Evolutionary conservation across 2,797 vertebrate species (phyloP).

Genomic region (Notamacropus eugenii): DNA sequence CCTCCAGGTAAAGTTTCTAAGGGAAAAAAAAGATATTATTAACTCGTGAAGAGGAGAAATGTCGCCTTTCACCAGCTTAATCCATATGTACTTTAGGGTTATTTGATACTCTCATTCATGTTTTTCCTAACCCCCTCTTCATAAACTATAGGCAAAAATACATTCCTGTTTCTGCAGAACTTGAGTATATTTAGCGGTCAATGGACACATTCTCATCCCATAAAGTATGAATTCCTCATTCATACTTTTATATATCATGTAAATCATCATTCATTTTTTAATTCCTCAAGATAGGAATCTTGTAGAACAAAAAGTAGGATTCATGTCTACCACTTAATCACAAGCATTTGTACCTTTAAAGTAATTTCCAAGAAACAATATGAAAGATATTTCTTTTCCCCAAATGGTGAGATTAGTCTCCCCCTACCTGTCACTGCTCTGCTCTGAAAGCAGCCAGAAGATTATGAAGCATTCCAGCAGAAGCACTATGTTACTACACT

Average conservation of each 20-base stretch:
- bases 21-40: constrained; percentile 85
- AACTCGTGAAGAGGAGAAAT: constrained; percentile 83
- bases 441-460: background rate
- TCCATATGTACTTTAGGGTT: constrained; percentile 83
- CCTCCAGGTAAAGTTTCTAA: constrained; percentile 81
- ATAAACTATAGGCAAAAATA: constrained; percentile 76
- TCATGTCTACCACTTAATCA: constrained; percentile 48
- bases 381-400: background rate
- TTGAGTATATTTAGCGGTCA: constrained; percentile 72
- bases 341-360: background rate
- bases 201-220: constrained; percentile 22
- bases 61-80: constrained; percentile 87
- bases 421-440: fast-evolving
- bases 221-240: background rate
- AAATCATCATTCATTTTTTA: background rate
- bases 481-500: background rate
- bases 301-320: constrained; percentile 2
- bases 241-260: too few relatives aligned
- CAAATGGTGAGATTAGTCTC: fast-evolving
- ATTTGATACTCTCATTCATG: constrained; percentile 85
- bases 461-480: background rate
- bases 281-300: constrained; percentile 33
- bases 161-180: constrained; percentile 72
- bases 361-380: background rate
- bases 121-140: constrained; percentile 82